Base-by-base conservation (phyloP, 2,113 vertebrate genomes). In the Fulmarus glacialis region DNA sequence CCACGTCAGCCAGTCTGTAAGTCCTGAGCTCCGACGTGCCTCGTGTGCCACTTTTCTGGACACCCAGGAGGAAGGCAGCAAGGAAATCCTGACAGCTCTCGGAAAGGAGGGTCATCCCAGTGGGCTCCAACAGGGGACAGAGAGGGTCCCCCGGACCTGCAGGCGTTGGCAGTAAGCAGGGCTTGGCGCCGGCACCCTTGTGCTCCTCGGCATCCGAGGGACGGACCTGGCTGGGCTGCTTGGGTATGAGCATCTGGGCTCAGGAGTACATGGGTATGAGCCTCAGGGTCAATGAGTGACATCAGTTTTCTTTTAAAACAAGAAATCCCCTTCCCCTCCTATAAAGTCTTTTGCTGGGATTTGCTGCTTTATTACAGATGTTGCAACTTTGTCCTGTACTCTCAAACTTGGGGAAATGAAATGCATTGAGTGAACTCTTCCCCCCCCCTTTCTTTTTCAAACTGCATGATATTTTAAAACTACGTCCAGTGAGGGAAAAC, bases 231-330 rank as follows among this genome's bases (percentile, higher is more conserved):
- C 14, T 23, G 30, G 19, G 40, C 29, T 82, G 34, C 47, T 55
- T 38, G 34, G 19, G 12, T n/a, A 7, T 22, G 27, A 87, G 36
- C 42, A 56, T 30, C 38, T 63, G 72, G 34, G 26, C 56, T 60
- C 4, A 0, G 15, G 4, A 45, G 20, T 13, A 9, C 0, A 0
- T 43, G 40, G 29, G 4, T n/a, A 1, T 4, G 23, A 47, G 23
- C 2, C 0, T 23, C 12, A 10, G 15, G 11, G 11, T 60, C 22
- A 7, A 16, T 11, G 45, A 8, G 22, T n/a, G 45, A n/a, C 6
- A n/a, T 36, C 4, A 4, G n/a, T 18, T 85, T 91, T 52, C 8
- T 8, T 58, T 36, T 63, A 26, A n/a, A 63, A 27, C 8, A 23
- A 43, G 38, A 86, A 67, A 42, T 22, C 4, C 13, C 12, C 5